Conservation (phyloP, 2,797 vertebrate genomes). For the Mycteria americana region DNA sequence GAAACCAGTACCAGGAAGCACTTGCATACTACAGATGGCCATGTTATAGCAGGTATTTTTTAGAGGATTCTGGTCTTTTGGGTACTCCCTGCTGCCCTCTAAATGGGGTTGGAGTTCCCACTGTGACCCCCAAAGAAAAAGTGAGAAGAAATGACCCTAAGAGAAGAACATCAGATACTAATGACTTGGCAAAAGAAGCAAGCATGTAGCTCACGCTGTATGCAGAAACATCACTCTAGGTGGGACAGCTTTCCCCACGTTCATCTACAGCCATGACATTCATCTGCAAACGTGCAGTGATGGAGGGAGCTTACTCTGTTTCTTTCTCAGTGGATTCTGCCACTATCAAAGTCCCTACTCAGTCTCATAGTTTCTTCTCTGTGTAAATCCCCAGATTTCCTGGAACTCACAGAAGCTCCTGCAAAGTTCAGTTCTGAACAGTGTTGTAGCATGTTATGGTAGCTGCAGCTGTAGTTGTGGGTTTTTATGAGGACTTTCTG, state of each 20-base stretch:
- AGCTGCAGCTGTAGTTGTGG: neutral
- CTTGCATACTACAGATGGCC: neutral
- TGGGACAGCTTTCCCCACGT: neutral
- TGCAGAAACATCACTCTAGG: neutral
- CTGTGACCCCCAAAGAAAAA: neutral
- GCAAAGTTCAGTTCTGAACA: neutral
- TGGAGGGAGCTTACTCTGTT: neutral
- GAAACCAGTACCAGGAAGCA: neutral
- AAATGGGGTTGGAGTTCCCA: neutral
- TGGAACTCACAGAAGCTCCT: neutral
- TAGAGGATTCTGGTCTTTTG: neutral
- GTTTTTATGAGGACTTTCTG: neutral
- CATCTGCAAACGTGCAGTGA: neutral
- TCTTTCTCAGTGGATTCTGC: neutral
- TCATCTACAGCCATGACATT: neutral
- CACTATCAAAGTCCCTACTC: neutral
- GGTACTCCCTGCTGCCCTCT: neutral
- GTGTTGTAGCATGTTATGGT: neutral
- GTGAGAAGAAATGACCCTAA: neutral
- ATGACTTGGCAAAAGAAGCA: neutral
- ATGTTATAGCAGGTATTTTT: neutral
- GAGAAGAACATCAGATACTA: neutral
- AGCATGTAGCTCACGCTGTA: neutral
- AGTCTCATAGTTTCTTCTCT: neutral
- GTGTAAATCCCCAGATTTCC: neutral